phyloP scores from a whole-genome alignment of 2,888 invertebrate species.

The Zygothrica quintamaculata region DNA sequence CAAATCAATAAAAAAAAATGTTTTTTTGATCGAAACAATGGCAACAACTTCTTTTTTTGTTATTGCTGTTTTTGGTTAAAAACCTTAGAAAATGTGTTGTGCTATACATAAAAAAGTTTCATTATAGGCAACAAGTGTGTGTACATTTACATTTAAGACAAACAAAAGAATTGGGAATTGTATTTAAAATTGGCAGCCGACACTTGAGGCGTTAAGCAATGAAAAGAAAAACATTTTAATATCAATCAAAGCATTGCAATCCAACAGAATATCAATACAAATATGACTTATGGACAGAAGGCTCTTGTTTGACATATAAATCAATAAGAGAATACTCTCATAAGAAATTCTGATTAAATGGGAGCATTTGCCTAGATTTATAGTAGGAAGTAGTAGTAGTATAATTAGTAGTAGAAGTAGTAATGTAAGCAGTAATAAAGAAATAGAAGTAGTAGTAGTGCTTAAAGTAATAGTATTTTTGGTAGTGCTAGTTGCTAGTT shows the following conservation, averaged over 20 bases:
- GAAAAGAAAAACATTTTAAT: slow-evolving; percentile 67
- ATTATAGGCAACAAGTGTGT: slow-evolving; percentile 43
- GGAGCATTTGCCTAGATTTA: slow-evolving; percentile 36
- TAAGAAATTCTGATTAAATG: slow-evolving; percentile 3
- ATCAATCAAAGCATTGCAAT: slow-evolving; percentile 58
- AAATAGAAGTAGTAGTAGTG: no score
- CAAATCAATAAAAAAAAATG: slow-evolving; percentile 59
- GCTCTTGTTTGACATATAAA: slow-evolving; percentile 21
- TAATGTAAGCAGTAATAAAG: no score
- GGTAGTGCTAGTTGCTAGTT: no score
- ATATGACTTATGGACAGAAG: slow-evolving; percentile 41
- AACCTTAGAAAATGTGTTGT: slow-evolving; percentile 50
- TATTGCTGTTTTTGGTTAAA: slow-evolving; percentile 19
- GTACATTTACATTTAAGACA: slow-evolving; percentile 11
- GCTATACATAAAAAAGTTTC: slow-evolving; percentile 20
- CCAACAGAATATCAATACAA: slow-evolving; percentile 22
- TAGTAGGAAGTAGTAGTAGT: no score
- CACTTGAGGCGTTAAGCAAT: slow-evolving; percentile 62
- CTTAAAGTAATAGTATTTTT: no score
- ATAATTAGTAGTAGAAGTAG: no score
- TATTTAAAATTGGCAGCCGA: slow-evolving; percentile 37
- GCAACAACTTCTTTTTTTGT: slow-evolving; percentile 28
- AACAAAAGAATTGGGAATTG: slow-evolving; percentile 40
- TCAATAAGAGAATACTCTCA: not conserved
- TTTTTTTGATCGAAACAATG: slow-evolving; percentile 45